A percentile compares a stretch with the other conserved stretches of the same genome.
Evolutionary conservation across 2,113 vertebrate genomes (phyloP).

Genomic region (Tapirus terrestris): DNA sequence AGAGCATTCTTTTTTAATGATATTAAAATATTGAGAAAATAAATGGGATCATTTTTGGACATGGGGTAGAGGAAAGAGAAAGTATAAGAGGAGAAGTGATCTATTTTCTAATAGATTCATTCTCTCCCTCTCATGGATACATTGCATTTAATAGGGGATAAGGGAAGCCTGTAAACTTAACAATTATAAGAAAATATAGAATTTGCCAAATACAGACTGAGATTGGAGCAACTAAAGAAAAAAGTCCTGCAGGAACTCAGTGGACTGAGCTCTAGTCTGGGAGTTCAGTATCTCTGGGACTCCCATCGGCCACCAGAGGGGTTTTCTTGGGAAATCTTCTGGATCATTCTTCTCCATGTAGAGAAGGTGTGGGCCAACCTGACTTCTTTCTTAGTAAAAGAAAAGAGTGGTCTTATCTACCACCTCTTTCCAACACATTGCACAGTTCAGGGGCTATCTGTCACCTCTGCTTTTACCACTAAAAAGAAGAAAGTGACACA

Average conservation of each 20-base stretch:
- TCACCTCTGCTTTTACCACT: background rate
- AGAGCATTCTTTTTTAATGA: background rate
- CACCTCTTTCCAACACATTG: background rate
- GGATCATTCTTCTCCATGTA: background rate
- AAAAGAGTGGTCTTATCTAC: background rate
- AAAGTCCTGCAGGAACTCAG: rapidly evolving
- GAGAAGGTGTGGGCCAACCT: background rate
- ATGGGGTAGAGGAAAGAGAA: background rate
- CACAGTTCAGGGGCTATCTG: too few species aligned
- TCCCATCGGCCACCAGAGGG: background rate
- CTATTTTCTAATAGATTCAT: background rate
- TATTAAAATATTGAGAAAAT: background rate
- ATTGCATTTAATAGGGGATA: background rate
- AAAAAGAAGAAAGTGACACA: background rate
- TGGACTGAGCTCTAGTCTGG: background rate
- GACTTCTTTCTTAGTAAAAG: background rate
- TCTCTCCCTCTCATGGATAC: background rate
- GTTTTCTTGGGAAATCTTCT: background rate
- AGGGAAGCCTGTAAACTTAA: background rate
- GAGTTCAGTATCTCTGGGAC: background rate
- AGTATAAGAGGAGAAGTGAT: background rate
- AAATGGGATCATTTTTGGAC: background rate
- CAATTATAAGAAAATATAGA: background rate
- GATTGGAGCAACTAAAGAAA: background rate
- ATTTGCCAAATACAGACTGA: background rate